A percentile compares a stretch with the other conserved stretches of the same genome.
Evolutionary conservation across 2,888 invertebrate genomes (phyloP).

Genomic region (Abrostola tripartita): DNA sequence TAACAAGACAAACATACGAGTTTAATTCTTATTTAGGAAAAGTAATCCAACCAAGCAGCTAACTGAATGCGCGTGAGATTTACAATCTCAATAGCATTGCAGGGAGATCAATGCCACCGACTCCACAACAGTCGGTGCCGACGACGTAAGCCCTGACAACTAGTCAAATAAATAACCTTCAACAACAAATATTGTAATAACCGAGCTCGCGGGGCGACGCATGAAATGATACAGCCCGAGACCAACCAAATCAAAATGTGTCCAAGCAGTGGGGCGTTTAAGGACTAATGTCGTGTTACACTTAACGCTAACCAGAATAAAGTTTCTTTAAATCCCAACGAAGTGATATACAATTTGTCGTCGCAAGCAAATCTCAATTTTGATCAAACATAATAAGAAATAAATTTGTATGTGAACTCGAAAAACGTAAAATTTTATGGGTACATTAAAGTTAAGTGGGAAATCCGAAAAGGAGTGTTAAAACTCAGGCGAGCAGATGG

Average conservation of each 20-base stretch:
- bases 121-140: slow-evolving; percentile 66
- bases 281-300: slow-evolving; percentile 68
- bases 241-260: slow-evolving; percentile 69
- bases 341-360: slow-evolving; percentile 72
- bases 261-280: slow-evolving; percentile 62
- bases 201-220: slow-evolving; percentile 63
- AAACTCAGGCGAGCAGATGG: slow-evolving; percentile 81
- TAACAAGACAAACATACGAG: slow-evolving; percentile 48
- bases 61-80: slow-evolving; percentile 65
- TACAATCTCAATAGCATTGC: slow-evolving; percentile 68
- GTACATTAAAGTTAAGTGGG: slow-evolving; percentile 87
- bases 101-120: slow-evolving; percentile 73
- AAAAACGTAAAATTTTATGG: slow-evolving; percentile 83
- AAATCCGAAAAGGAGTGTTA: slow-evolving; percentile 87
- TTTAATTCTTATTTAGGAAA: slow-evolving; percentile 42
- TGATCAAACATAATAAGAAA: slow-evolving; percentile 62
- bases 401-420: slow-evolving; percentile 58
- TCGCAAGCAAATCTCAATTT: slow-evolving; percentile 63
- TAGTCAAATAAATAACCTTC: slow-evolving; percentile 82
- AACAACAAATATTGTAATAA: slow-evolving; percentile 87
- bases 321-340: slow-evolving; percentile 73
- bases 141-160: slow-evolving; percentile 72
- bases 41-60: slow-evolving; percentile 50
- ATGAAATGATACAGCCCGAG: slow-evolving; percentile 57
- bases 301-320: slow-evolving; percentile 68